Conservation (phyloP, 2,797 vertebrate genomes). For the Neosalanx taihuensis region DNA sequence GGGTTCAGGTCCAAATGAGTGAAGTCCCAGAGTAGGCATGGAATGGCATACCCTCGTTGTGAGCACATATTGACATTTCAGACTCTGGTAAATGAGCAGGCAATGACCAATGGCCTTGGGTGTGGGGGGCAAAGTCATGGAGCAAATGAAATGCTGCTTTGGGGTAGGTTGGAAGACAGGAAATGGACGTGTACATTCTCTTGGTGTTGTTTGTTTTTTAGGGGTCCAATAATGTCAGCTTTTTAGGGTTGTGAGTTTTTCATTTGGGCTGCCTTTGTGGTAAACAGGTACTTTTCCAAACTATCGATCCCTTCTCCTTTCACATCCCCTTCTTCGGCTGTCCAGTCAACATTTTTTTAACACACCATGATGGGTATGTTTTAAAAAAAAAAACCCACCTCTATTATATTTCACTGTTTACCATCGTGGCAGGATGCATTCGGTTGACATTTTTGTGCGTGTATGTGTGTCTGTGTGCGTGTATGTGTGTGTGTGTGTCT, state of each 20-base stretch:
- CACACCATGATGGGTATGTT: not conserved
- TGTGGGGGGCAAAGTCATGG: conserved; percentile 53
- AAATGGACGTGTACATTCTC: conserved; percentile 52
- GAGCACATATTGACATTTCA: conserved; percentile 69
- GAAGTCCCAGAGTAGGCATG: conserved; percentile 29
- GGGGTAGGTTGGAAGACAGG: conserved; percentile 41
- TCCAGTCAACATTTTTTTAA: conserved; percentile 6
- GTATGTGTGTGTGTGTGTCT: conserved; percentile 30
- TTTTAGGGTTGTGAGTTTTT: conserved; percentile 37
- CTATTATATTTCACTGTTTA: not conserved
- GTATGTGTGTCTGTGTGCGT: too few species aligned
- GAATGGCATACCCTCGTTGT: conserved; percentile 51
- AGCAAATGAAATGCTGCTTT: conserved; percentile 65
- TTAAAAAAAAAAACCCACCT: not conserved
- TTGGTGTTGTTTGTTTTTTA: conserved; percentile 45
- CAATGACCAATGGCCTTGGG: conserved; percentile 44
- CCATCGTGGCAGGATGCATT: too few species aligned
- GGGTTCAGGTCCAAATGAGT: conserved; percentile 21
- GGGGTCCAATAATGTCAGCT: conserved; percentile 41
- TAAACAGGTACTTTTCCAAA: conserved; percentile 29
- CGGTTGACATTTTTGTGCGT: not conserved
- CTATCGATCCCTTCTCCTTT: conserved; percentile 22
- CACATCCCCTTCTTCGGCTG: conserved; percentile 27
- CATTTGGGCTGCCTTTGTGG: conserved; percentile 29
- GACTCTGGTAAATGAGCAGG: conserved; percentile 58